Base-by-base conservation (phyloP, 2,797 vertebrate species). In the Telmatherina bonti region DNA sequence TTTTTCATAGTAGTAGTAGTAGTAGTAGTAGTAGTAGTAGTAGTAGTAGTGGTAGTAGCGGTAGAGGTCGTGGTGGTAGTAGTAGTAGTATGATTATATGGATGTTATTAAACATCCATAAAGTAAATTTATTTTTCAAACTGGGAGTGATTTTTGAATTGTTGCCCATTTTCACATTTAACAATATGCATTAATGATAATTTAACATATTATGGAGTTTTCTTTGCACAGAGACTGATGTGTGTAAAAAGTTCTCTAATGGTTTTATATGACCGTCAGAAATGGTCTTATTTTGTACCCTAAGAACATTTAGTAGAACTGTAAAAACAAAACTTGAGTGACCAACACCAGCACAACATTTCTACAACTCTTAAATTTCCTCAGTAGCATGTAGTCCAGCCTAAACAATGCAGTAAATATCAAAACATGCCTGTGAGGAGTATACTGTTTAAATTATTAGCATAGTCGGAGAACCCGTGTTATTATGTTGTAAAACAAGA, bases 401-500 rank as follows among this genome's bases (percentile, higher is more conserved):
- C 53, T 9, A 20, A 31, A 63, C 59, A 57, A 52, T 27, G 2
- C 6, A 59, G 73, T 60, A 53, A 62, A 64, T 43, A 67, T 66
- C 22, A 38, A 35, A 26, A 24, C 47, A 57, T 0, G 1, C 33
- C 68, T 69, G 9, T 60, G 20, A 78, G 26, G 7, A 63, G 6
- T 70, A 30, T 18, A 29, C 15, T 11, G n/a, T 22, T 35, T 36
- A 69, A 75, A 74, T 22, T 24, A 63, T 75, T 67, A 56, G 72
- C 54, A 57, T 72, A 64, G 73, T 76, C 67, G 72, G 24, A 76
- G 43, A 74, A 52, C 66, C 33, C 22, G 35, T 51, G 6, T 15
- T 26, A 81, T 80, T 81, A 62, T 74, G 18, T 63, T 55, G 15
- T 70, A 35, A 72, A 66, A 68, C 45, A 54, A 62, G 18, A 70